Percentiles rank a stretch among this genome's conserved stretches.
phyloP scores from a whole-genome alignment of 2,888 invertebrate species.

The Pseudoips prasinana region DNA sequence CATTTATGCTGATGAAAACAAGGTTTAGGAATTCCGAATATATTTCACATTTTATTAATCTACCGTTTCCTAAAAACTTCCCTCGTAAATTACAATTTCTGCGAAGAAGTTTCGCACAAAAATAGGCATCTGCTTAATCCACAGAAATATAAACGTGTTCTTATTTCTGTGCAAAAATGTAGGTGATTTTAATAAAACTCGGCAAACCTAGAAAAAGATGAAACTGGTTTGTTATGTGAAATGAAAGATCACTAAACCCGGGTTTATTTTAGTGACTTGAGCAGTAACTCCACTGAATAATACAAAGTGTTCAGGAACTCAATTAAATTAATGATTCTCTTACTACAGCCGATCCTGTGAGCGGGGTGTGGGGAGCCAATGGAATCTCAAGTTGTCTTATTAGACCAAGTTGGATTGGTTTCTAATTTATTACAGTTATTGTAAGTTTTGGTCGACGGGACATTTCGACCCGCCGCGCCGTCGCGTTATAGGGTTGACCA shows the following conservation, averaged over 20 bases:
- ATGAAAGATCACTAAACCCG: slow-evolving; percentile 2
- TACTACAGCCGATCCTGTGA: slow-evolving; percentile 31
- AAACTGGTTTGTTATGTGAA: slow-evolving; percentile 1
- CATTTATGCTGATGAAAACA: too few species aligned
- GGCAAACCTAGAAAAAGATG: too few species aligned
- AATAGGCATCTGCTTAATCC: too few species aligned
- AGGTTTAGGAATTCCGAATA: too few species aligned
- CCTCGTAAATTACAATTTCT: neutral
- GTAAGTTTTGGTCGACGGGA: slow-evolving; percentile 53
- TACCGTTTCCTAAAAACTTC: neutral
- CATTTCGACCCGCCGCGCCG: slow-evolving; percentile 24
- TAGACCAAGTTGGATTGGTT: slow-evolving; percentile 66
- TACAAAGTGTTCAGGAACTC: too few species aligned
- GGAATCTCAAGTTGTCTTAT: slow-evolving; percentile 54
- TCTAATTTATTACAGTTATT: slow-evolving; percentile 69
- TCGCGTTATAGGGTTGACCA: too few species aligned
- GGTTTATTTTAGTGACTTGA: slow-evolving; percentile 9
- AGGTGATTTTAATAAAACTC: too few species aligned
- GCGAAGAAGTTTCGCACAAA: too few species aligned
- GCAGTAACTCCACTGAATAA: too few species aligned
- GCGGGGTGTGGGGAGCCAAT: slow-evolving; percentile 20
- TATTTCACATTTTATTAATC: too few species aligned
- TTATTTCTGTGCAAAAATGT: too few species aligned
- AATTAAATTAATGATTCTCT: slow-evolving; percentile 60
- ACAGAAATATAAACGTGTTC: too few species aligned